Evolutionary conservation across 2,797 vertebrate genomes (phyloP), one percentile per base, ranked within the genome.

Genomic region (Tolypeutes matacus): DNA sequence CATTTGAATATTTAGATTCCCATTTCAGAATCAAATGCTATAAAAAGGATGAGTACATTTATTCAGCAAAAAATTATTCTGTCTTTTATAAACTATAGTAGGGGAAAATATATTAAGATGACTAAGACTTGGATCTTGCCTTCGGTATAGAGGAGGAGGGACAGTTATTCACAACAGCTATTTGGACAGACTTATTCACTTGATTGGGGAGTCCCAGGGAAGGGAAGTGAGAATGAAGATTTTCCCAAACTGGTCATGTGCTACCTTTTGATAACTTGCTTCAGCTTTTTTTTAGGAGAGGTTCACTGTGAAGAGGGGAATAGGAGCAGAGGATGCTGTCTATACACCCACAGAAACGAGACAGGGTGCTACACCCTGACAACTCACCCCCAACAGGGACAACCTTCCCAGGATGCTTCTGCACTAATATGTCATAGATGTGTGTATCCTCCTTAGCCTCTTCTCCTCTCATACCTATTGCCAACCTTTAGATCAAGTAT

Each of bases 1-100:
- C 62, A 91, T 69, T 82, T 92, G 11, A 21, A 75, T 70, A 77
- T 73, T 78, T 90, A 51, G 96, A 92, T 73, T 15, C 9, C 58
- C 34, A 83, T 25, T 88, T 64, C 20, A 91, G 65, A 72, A 87
- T 87, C 17, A 77, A 96, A 29, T 36, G 1, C n/a, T 70, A 27
- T 77, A 4, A 46, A 65, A 94, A 73, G 62, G 2, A 62, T 31
- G 20, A 81, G 58, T 89, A 86, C 27, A 76, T 94, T 85, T 84
- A 78, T 76, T 56, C 34, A 77, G 91, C 8, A 72, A 94, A 83
- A 86, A 85, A 9, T 34, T 77, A 73, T 34, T 46, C 36, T 60
- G 29, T 84, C 53, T 73, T 49, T 93, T 81, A 67, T 2, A 15
- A 64, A 73, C 3, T 27, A 2, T 75, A 29, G 7, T 72, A 29